Base-by-base conservation (phyloP, 2,888 invertebrate genomes). In the Drosophila anomalata region DNA sequence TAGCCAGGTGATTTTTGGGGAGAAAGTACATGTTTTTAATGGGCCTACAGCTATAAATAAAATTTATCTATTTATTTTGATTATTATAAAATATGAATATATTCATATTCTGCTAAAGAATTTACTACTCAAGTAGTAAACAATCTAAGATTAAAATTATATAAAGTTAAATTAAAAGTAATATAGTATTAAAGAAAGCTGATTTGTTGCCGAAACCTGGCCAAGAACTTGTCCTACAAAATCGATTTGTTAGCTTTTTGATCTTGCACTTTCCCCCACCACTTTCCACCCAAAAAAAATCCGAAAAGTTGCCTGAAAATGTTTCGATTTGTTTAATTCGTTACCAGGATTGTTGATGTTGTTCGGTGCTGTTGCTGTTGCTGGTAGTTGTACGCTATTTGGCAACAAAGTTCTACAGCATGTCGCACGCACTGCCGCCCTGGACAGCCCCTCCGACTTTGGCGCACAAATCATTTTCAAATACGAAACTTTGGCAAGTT, bases 261-360 rank as follows among this genome's bases (percentile, higher is more conserved):
- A 31, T 48, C 62, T 39, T 31, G 41, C 41, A 41, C 6, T 42
- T 17, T 17, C 26, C 5, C 5, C 17, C 22, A 24, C 22, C 4
- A 24, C 22, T 24, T 24, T 24, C 22, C 8, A 6, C 11, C 36
- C n/a, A 5, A 20, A 42, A 42, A 29, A 29, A 29, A 9, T 9
- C 41, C 8, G 17, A 14, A 29, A 36, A 29, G n/a, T 20, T 17
- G 4, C 24, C n/a, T 7, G 53, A 42, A 66, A 71, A 62, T 51
- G 65, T 87, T 84, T 80, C 54, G 74, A 83, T 80, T 80, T 84
- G 87, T 73, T 87, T 75, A 73, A 81, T 75, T 79, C 87, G 78
- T 76, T 80, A 70, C 60, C 58, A 57, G 63, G 63, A 48, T 65
- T 56, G 36, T 55, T 11, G 52, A 56, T 63, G 58, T 59, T 29